phyloP scores from a whole-genome alignment of 1,140 invertebrate genomes.

The Drosophila sturtevanti region DNA sequence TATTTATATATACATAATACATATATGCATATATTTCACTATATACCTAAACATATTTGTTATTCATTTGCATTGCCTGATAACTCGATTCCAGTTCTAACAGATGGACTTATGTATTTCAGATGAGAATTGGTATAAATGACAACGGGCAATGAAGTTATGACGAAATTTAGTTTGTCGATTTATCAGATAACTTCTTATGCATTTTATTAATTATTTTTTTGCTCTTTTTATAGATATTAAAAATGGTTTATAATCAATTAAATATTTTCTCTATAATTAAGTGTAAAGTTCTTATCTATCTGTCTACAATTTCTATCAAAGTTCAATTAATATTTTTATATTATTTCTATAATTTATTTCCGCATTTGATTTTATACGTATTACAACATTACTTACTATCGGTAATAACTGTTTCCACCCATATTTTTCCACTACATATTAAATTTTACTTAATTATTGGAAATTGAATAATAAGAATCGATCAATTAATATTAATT shows the following conservation, averaged over 20 bases:
- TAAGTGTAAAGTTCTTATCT: no score
- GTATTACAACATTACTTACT: background rate
- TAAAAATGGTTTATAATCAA: no score
- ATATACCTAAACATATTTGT: background rate
- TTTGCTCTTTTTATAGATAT: no score
- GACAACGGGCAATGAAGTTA: background rate
- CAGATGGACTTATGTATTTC: background rate
- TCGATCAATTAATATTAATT: no score
- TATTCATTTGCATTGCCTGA: background rate
- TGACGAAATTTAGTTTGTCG: background rate
- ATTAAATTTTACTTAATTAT: background rate
- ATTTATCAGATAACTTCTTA: no score
- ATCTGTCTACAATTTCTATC: background rate
- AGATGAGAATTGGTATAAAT: background rate
- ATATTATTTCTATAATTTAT: background rate
- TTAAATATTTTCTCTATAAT: no score
- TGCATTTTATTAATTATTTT: no score
- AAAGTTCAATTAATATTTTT: background rate
- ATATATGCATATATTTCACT: no score
- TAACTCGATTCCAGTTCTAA: background rate
- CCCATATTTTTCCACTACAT: background rate
- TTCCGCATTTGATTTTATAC: background rate
- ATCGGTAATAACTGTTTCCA: background rate
- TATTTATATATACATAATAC: background rate
- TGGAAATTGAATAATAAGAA: background rate